Conservation (phyloP, 2,888 invertebrate genomes). For the Tenodera sinensis region DNA sequence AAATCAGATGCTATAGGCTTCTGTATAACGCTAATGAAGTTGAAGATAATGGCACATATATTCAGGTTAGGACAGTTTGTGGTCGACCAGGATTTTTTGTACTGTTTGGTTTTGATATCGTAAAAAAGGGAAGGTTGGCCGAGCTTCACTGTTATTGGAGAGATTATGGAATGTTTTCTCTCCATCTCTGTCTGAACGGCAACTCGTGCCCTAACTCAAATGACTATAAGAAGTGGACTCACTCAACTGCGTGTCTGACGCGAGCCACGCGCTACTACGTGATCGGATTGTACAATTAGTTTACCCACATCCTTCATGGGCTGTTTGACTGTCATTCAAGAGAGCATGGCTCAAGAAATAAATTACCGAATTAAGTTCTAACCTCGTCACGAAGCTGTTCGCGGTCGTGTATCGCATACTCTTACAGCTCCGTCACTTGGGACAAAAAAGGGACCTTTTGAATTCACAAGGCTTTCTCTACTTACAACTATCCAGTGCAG, state of each 20-base stretch:
- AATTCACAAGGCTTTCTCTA: too few species aligned
- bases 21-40: too few species aligned
- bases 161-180: not conserved
- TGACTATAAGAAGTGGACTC: not conserved
- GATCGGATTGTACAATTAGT: not conserved
- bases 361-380: not conserved
- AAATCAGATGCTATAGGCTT: too few species aligned
- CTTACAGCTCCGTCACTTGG: not conserved
- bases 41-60: too few species aligned
- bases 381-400: not conserved
- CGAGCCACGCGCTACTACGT: not conserved
- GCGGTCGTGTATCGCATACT: not conserved
- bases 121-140: too few species aligned
- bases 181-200: not conserved
- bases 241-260: not conserved
- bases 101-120: not conserved
- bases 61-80: too few species aligned
- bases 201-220: not conserved
- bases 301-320: not conserved
- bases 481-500: too few species aligned
- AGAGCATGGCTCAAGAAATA: not conserved
- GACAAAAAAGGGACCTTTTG: too few species aligned
- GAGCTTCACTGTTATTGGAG: not conserved
- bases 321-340: not conserved
- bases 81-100: not conserved